Evolutionary conservation across 2,113 vertebrate species (phyloP), one percentile per base, ranked within the genome.

Genomic region (Callaeas wilsoni): DNA sequence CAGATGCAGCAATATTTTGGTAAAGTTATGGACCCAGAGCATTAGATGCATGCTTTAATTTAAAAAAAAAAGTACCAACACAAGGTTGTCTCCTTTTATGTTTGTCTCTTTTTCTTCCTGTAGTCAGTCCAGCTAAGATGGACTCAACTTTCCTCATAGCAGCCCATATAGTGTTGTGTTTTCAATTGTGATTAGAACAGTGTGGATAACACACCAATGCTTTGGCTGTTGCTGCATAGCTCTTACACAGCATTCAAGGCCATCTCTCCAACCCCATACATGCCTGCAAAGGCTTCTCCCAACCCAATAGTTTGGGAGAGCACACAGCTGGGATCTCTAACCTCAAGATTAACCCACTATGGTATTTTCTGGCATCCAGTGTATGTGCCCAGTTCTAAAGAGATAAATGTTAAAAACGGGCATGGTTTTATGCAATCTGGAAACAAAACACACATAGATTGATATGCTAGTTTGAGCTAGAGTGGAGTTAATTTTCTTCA

Each of bases 181-280:
- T 44, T 9, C 41, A 26, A 13, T 35, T 39, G 16, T 33, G 20
- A 30, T 5, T 62, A 37, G 13, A 56, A 25, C 9, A 20, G 41
- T 12, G 29, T 8, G n/a, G 47, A 18, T 21, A 57, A 52, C 6
- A 21, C 29, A 42, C 5, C 14, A 33, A 0, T n/a, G 12, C 19
- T 68, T 77, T 7, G 26, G 42, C n/a, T 41, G 12, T 10, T n/a
- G 37, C 33, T 46, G 37, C 2, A 3, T 25, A 46, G 19, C 3
- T 33, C 59, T 62, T 67, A 19, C 41, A 37, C 46, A 46, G 16
- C 25, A 26, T 29, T 60, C 46, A 41, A 32, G 47, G 33, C 14
- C 27, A 10, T 23, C 21, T 60, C 21, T 60, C 29, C 59, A 56
- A 30, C 13, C 16, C 9, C 37, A 17, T 8, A 4, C 1, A 2